Base-by-base conservation (phyloP, 2,797 vertebrate species). In the Manis pentadactyla region DNA sequence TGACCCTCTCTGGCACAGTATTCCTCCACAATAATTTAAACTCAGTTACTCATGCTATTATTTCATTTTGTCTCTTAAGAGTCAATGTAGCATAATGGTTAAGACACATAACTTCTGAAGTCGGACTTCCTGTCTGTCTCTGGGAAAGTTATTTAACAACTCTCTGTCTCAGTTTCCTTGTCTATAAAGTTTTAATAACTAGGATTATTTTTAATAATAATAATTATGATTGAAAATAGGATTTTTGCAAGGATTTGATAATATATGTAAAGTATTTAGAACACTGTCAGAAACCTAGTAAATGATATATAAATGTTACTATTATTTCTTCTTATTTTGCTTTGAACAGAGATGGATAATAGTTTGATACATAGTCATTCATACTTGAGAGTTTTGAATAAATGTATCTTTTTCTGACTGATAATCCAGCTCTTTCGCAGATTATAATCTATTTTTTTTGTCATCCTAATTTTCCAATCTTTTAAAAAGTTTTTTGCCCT, bases 301-400 rank as follows among this genome's bases (percentile, higher is more conserved):
- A 57, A 19, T 89, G 31, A 71, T 53, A 12, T 29, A n/a, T 83
- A 88, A 69, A 78, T 77, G 15, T 42, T 85, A 49, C 63, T 75
- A 37, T 31, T 82, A 69, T 74, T 89, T 25, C 15, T 69, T 95
- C 46, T 91, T 82, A 86, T 84, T 92, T 95, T 90, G 46, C 84
- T 89, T 94, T 95, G 51, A 91, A 84, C 69, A 39, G 49, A 29
- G 21, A 93, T 57, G 2, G 21, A 57, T 37, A 90, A 46, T 42
- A 93, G 53, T 53, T 94, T 74, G 37, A 64, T 53, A 57, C 19
- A 7, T 59, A 66, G 31, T 61, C 53, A 66, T 84, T 92, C 42
- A 63, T 42, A 87, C 1, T 0, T 93, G 42, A 66, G 61, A 12
- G 8, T 81, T 94, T 83, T 79, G 25, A 88, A 90, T 87, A 94